Conservation (phyloP, 2,797 vertebrate species). For the Myiotriccus ornatus region DNA sequence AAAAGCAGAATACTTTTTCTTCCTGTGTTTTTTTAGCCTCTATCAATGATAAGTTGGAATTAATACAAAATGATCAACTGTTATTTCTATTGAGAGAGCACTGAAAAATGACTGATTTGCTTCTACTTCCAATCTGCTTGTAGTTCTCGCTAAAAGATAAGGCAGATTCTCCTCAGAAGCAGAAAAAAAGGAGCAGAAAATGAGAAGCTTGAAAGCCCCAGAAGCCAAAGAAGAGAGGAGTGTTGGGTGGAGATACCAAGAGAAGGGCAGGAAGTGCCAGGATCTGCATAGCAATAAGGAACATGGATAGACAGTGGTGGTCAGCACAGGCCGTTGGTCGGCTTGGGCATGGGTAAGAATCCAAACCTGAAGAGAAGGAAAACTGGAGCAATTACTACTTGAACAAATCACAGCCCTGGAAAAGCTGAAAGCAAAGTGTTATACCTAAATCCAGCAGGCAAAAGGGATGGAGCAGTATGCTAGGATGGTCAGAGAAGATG, state of each 20-base stretch:
- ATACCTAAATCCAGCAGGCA: background rate
- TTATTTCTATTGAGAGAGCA: background rate
- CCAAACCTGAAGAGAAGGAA: background rate
- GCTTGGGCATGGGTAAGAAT: background rate
- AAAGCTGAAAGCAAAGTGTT: background rate
- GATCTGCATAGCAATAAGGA: background rate
- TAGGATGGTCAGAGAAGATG: background rate
- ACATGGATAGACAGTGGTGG: rapidly evolving
- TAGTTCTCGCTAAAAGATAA: background rate
- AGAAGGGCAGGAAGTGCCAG: background rate
- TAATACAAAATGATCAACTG: background rate
- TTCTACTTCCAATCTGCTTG: background rate
- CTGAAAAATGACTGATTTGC: background rate
- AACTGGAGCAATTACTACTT: background rate
- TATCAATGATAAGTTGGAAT: background rate
- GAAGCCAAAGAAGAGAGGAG: background rate
- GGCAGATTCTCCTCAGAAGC: background rate
- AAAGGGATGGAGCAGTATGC: background rate
- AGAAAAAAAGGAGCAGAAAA: background rate
- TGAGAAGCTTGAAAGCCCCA: background rate
- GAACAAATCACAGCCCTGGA: background rate
- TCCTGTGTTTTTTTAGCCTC: background rate
- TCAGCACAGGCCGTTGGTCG: rapidly evolving
- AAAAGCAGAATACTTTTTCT: background rate
- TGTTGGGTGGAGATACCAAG: background rate